Percentiles rank a stretch among this genome's conserved stretches.
Conservation (phyloP, 1,140 invertebrate species). For the Habropoda laboriosa region DNA sequence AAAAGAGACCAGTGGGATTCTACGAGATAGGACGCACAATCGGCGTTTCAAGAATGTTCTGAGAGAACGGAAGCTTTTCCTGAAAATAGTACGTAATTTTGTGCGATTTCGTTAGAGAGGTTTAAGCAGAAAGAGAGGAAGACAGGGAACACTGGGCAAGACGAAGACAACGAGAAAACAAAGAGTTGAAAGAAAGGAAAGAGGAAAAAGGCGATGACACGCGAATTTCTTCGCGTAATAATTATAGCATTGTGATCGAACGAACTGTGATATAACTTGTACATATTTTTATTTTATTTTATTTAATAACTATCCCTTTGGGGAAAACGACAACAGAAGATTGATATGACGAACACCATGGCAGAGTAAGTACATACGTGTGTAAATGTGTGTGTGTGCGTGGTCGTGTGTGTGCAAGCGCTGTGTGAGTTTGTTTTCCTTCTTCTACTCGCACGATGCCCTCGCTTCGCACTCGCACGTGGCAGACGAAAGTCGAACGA, state of each 20-base stretch:
- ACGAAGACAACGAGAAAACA: constrained; percentile 7
- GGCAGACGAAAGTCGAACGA: background rate
- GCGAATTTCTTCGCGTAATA: background rate
- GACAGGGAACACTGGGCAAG: background rate
- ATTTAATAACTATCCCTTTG: background rate
- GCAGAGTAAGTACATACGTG: constrained; percentile 63
- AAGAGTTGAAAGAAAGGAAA: background rate
- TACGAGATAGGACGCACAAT: constrained; percentile 72
- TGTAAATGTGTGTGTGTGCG: background rate
- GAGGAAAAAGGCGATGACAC: constrained; percentile 22
- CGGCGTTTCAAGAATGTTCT: constrained; percentile 10
- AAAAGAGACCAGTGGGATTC: constrained; percentile 66
- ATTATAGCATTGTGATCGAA: constrained; percentile 60
- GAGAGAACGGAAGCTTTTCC: background rate
- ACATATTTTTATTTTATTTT: constrained; percentile 27
- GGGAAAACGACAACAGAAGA: background rate
- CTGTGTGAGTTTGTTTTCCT: background rate
- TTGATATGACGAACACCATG: constrained; percentile 36
- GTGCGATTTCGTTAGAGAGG: constrained; percentile 1
- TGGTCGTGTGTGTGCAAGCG: background rate
- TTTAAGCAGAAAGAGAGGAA: background rate
- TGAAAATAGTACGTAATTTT: background rate
- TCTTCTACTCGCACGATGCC: background rate
- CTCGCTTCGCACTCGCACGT: background rate
- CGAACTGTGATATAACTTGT: constrained; percentile 66